These are phyloP conservation scores for Podilymbus podiceps DNA, from an alignment of 2,113 vertebrate species.

Conservation along the genomic window DNA sequence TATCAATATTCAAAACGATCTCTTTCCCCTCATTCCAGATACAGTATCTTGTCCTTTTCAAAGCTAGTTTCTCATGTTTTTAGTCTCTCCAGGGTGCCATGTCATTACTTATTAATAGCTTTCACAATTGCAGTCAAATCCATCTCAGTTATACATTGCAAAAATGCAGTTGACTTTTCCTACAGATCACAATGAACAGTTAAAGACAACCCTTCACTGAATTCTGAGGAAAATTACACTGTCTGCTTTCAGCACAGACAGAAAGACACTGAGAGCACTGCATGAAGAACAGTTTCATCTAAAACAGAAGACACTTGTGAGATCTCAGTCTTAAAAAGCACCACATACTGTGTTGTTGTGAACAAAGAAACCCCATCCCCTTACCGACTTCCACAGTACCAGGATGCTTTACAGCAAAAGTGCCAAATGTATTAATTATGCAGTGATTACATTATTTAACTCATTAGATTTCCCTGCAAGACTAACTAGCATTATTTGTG, in stretches of 20 bases:
- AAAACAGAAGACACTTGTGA: not conserved
- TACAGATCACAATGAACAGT: not conserved
- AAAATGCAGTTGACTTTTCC: not conserved
- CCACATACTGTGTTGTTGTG: not conserved
- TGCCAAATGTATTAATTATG: slow-evolving; percentile 5
- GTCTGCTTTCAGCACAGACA: not conserved
- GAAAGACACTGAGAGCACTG: not conserved
- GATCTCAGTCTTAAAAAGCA: not conserved
- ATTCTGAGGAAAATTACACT: not conserved
- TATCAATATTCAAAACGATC: not conserved
- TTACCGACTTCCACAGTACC: not conserved
- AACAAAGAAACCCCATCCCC: not conserved
- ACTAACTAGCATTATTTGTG: slow-evolving; percentile 85
- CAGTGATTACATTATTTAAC: slow-evolving; percentile 50
- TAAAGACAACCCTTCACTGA: not conserved
- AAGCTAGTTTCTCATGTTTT: not conserved
- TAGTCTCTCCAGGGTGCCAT: not conserved
- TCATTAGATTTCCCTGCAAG: slow-evolving; percentile 50
- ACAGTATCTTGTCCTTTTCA: not conserved
- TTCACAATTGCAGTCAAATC: not conserved
- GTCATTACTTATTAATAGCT: not conserved
- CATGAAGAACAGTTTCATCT: not conserved
- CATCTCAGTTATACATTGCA: not conserved
- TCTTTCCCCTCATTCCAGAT: not conserved
- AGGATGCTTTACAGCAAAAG: not conserved